Conservation (phyloP, 2,888 invertebrate species). For the Dynastes maya region DNA sequence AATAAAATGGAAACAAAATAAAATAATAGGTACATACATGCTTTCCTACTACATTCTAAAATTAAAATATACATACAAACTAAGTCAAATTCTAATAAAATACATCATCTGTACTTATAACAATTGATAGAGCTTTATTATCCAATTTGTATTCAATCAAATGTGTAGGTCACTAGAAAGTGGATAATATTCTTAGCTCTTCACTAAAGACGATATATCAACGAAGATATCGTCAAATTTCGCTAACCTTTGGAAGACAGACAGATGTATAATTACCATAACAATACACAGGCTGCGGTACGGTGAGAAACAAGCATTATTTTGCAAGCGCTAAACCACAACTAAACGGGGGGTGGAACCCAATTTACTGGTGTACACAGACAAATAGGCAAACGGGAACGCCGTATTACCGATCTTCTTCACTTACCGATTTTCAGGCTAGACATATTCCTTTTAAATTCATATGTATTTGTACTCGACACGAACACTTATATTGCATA, state of each 20-base stretch:
- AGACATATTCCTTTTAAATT: conserved; percentile 74
- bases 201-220: background rate
- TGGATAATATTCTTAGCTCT: conserved; percentile 40
- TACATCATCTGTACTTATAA: conserved; percentile 37
- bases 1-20: conserved; percentile 23
- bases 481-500: conserved; percentile 60
- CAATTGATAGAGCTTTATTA: conserved; percentile 35
- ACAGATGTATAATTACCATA: conserved; percentile 50
- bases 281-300: conserved; percentile 44
- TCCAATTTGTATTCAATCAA: conserved; percentile 54
- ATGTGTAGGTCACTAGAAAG: conserved; percentile 53
- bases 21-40: conserved; percentile 39
- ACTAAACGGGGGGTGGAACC: conserved; percentile 66
- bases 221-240: conserved; percentile 13
- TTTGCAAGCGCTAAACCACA: conserved; percentile 52
- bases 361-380: conserved; percentile 17
- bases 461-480: conserved; percentile 59
- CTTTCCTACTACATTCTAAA: background rate
- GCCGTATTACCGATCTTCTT: conserved; percentile 6
- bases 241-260: conserved; percentile 53
- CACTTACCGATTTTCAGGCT: conserved; percentile 77
- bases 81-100: conserved; percentile 24
- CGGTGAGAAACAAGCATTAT: conserved; percentile 45
- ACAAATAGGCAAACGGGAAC: conserved; percentile 4
- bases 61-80: background rate